These are phyloP conservation scores for Pipistrellus pipistrellus DNA, from an alignment of 2,797 vertebrate species.

Conservation along the genomic window DNA sequence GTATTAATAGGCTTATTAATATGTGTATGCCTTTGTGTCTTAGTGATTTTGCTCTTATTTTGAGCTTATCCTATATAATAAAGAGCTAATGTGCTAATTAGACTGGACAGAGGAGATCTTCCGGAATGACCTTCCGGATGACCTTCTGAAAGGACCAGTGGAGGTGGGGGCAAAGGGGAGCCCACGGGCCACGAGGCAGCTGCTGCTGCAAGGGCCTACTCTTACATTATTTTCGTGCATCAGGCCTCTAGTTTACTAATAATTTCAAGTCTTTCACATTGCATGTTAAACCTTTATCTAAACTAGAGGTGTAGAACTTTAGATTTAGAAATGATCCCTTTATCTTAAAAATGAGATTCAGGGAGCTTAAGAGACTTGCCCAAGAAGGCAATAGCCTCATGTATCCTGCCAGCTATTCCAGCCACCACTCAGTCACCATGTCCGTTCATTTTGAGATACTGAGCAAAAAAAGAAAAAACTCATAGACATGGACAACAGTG, in stretches of 20 bases:
- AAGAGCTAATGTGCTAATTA: no score
- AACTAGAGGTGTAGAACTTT: neutral
- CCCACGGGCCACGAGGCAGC: no score
- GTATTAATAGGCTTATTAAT: conserved; percentile 18
- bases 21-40: neutral
- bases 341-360: neutral
- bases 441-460: neutral
- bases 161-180: fast-evolving
- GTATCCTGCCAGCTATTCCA: neutral
- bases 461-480: neutral
- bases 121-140: no score
- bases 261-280: neutral
- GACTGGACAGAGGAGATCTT: no score
- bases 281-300: neutral
- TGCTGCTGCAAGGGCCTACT: no score
- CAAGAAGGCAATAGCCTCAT: neutral
- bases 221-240: no score
- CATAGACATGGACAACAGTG: neutral
- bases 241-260: neutral
- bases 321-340: conserved; percentile 41
- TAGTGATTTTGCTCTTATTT: conserved; percentile 44
- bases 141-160: no score
- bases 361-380: neutral
- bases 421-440: neutral
- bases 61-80: neutral